phyloP scores from a whole-genome alignment of 2,797 vertebrate genomes.

The Aeoliscus strigatus region DNA sequence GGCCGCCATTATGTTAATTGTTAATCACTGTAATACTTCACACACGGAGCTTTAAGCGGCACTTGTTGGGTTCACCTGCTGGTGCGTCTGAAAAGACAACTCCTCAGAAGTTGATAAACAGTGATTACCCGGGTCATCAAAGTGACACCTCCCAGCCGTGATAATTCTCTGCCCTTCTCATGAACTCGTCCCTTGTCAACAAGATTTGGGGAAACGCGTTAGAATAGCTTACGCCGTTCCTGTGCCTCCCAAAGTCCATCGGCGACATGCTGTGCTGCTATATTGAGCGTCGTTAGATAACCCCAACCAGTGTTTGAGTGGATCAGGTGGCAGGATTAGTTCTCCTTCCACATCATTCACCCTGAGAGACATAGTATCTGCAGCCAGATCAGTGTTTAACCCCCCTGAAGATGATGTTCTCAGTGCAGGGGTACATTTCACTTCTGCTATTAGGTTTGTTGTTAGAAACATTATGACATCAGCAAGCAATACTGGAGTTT shows the following conservation, averaged over 20 bases:
- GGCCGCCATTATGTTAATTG: conserved; percentile 31
- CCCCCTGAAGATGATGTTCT: conserved; percentile 1
- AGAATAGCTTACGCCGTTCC: conserved; percentile 50
- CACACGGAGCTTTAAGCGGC: not conserved
- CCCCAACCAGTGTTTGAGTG: conserved; percentile 5
- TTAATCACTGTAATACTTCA: conserved; percentile 9
- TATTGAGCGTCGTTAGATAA: conserved; percentile 23
- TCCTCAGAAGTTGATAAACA: conserved; percentile 9
- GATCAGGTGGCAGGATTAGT: conserved; percentile 10
- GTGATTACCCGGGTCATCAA: conserved; percentile 12
- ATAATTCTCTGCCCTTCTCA: conserved; percentile 47
- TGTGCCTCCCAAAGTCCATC: conserved; percentile 19
- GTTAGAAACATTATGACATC: conserved; percentile 61
- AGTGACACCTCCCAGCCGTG: conserved; percentile 24
- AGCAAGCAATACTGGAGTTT: conserved; percentile 32
- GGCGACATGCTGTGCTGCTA: conserved; percentile 24
- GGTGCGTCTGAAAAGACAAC: conserved; percentile 3
- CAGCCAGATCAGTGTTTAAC: not conserved
- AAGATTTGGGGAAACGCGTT: conserved; percentile 24
- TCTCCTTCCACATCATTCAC: conserved; percentile 8
- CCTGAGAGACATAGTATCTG: conserved; percentile 6
- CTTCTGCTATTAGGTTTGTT: conserved; percentile 26
- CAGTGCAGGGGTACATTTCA: too few species aligned
- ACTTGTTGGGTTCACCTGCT: conserved; percentile 5
- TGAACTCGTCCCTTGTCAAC: conserved; percentile 43